Conservation (phyloP, 2,797 vertebrate species). For the Anguilla pacifica region DNA sequence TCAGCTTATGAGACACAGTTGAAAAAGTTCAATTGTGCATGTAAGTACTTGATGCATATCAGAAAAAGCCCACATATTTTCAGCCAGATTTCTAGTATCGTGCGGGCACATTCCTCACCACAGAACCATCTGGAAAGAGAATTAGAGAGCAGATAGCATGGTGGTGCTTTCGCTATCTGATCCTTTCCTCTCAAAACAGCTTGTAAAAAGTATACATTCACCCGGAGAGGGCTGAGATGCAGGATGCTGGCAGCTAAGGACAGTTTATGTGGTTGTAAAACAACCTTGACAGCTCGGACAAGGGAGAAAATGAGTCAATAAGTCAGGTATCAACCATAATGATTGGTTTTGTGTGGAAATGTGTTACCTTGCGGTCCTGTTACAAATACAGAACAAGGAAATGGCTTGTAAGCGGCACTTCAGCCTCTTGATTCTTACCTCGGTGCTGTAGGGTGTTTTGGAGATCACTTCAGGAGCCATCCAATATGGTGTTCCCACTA, state of each 20-base stretch:
- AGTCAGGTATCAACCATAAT: not conserved
- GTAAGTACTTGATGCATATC: not conserved
- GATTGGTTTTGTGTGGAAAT: not conserved
- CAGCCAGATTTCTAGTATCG: not conserved
- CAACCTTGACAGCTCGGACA: not conserved
- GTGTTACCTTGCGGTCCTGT: not conserved
- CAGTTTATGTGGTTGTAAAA: conserved; percentile 2
- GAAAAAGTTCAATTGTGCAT: not conserved
- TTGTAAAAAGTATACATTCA: not conserved
- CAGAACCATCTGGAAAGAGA: not conserved
- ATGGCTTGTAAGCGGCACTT: not conserved
- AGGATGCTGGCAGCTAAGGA: not conserved
- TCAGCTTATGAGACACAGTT: not conserved
- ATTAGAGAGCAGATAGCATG: not conserved
- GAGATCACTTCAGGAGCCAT: conserved; percentile 95
- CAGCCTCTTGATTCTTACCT: conserved; percentile 73
- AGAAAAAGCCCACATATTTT: not conserved
- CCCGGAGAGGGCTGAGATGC: not conserved
- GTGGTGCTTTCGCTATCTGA: not conserved
- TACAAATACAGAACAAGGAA: not conserved
- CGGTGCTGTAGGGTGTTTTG: conserved; percentile 91
- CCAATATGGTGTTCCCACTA: conserved; percentile 96
- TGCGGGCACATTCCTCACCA: not conserved
- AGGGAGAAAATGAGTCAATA: not conserved
- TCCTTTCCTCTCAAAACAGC: not conserved